Evolutionary conservation across 2,888 invertebrate species (phyloP), one percentile per base, ranked within the genome.

Genomic region (Eupithecia subfuscata): DNA sequence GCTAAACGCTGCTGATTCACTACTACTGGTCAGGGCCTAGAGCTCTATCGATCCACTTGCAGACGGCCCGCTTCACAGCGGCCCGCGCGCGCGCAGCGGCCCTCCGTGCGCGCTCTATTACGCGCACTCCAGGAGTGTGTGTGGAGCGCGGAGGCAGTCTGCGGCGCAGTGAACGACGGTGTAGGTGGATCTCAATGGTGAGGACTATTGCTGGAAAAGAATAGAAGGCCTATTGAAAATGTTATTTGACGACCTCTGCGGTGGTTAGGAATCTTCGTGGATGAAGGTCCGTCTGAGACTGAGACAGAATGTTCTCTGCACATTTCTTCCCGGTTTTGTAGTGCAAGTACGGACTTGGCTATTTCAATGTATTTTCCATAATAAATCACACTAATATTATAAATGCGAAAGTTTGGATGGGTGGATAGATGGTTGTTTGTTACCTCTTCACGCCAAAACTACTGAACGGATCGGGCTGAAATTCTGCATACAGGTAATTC

Each of bases 181-280:
- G 83, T 0, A 90, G 79, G 72, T 92, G 90, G 40, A 93, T 86
- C 78, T 94, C 94, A 6, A 90, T 80, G 14, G 83, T 80, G 0
- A 94, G 82, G 0, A 87, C 84, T 75, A 90, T 78, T 4, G 88
- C 91, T 91, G 84, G 43, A 25, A 25, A 43, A 43, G 7, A 16
- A 25, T 8, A 56, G 0, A 9, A n/a, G n/a, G n/a, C n/a, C n/a
- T 8, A 48, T n/a, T 48, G 2, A 48, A 52, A n/a, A 52, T 48
- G 11, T 52, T 52, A n/a, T n/a, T 52, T n/a, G 2, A 52, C 2
- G 52, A 52, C 9, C 0, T 52, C n/a, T n/a, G 9, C 9, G 3
- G n/a, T 3, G 3, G n/a, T 52, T 4, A n/a, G n/a, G n/a, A n/a
- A n/a, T 2, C n/a, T 52, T n/a, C 8, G 2, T 48, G 48, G 18